Conservation (phyloP, 2,797 vertebrate genomes). For the Choloepus didactylus region DNA sequence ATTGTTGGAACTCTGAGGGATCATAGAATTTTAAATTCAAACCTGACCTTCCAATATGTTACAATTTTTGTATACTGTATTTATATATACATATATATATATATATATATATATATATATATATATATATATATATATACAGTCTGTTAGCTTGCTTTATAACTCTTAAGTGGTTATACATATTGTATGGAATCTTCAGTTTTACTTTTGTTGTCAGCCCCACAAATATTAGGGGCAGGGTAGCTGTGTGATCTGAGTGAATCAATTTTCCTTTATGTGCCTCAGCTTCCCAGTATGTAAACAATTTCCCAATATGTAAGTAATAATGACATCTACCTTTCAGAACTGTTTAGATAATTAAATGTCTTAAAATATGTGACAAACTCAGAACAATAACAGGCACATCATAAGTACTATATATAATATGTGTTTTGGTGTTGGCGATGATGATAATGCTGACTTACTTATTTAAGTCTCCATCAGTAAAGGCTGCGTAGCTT, state of each 20-base stretch:
- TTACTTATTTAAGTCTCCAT: background rate
- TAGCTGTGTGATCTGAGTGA: background rate
- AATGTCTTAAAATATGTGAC: background rate
- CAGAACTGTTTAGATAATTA: background rate
- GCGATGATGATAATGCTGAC: background rate
- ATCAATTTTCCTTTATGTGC: background rate
- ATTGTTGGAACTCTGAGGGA: background rate
- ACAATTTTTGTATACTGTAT: too few species aligned
- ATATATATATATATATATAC: background rate
- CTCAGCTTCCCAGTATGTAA: background rate
- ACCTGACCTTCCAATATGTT: background rate
- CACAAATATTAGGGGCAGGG: background rate
- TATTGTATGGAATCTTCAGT: background rate
- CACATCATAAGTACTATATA: background rate
- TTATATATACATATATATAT: too few species aligned
- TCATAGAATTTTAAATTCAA: slow-evolving; percentile 23
- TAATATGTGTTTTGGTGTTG: background rate
- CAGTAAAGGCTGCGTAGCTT: background rate
- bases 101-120: too few species aligned
- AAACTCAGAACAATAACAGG: background rate
- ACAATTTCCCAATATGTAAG: background rate
- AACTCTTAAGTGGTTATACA: background rate
- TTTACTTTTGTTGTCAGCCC: background rate
- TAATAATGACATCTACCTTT: background rate
- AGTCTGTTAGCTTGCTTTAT: background rate